Evolutionary conservation across 2,113 vertebrate species (phyloP).

Genomic region (Podarcis cretensis): DNA sequence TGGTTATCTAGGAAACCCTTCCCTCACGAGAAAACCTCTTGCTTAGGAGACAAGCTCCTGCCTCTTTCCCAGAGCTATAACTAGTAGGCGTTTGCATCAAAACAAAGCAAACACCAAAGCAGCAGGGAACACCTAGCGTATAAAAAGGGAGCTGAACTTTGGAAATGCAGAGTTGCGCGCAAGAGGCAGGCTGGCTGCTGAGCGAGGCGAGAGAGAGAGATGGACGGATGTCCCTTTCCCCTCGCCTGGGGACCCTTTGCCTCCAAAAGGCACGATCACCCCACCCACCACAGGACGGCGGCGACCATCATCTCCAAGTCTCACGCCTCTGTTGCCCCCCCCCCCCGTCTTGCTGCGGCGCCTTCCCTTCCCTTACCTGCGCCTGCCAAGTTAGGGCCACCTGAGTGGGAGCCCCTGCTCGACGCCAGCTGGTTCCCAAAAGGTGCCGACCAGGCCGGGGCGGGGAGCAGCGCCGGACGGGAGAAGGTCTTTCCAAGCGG

Average conservation of each 20-base stretch:
- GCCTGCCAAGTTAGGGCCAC: neutral
- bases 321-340: neutral
- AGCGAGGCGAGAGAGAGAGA: too few relatives aligned
- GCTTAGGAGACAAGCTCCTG: neutral
- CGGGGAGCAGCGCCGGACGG: too few relatives aligned
- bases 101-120: neutral
- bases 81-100: neutral
- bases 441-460: constrained; percentile 19
- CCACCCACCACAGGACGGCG: too few relatives aligned
- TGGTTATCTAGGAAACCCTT: neutral
- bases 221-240: neutral
- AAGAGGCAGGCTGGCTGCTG: too few relatives aligned
- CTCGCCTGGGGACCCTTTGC: neutral
- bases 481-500: neutral
- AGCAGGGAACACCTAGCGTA: too few relatives aligned
- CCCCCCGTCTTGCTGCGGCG: neutral
- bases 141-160: neutral
- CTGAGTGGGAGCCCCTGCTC: neutral
- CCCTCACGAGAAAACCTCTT: neutral
- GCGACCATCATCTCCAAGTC: neutral
- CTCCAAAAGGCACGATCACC: neutral
- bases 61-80: neutral
- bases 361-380: neutral
- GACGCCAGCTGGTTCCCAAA: neutral
- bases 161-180: neutral